A percentile compares a stretch with the other conserved stretches of the same genome.
phyloP scores from a whole-genome alignment of 2,888 invertebrate genomes.

The Halocaridina rubra region DNA sequence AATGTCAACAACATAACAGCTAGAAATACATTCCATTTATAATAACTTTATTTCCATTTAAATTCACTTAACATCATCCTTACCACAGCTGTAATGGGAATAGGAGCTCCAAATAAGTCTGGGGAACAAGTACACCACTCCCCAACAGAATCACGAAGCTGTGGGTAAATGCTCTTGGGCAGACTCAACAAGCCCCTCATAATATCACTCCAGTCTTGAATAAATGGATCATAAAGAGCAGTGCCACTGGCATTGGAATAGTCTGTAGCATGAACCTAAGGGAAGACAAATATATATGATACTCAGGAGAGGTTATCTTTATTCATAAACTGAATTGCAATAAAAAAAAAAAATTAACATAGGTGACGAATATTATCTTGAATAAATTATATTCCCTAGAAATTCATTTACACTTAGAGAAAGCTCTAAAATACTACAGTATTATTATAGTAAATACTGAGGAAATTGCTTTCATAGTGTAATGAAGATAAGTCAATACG shows the following conservation, averaged over 20 bases:
- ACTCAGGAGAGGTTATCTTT: too few species aligned
- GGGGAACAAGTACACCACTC: constrained; percentile 79
- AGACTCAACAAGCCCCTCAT: constrained; percentile 81
- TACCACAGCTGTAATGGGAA: constrained; percentile 84
- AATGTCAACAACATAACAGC: too few species aligned
- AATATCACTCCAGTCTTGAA: constrained; percentile 84
- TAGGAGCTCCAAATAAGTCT: constrained; percentile 79
- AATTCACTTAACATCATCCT: too few species aligned
- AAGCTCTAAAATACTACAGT: too few species aligned
- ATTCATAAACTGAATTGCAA: too few species aligned
- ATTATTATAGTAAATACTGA: too few species aligned
- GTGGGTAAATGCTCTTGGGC: constrained; percentile 77
- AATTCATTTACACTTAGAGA: too few species aligned
- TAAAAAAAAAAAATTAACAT: neutral
- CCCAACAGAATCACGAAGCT: constrained; percentile 81
- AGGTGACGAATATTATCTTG: neutral
- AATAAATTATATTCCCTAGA: too few species aligned
- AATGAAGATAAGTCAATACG: too few species aligned
- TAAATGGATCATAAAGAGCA: constrained; percentile 93
- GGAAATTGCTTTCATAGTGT: too few species aligned
- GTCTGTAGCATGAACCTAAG: constrained; percentile 81
- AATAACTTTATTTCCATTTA: too few species aligned
- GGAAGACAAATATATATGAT: neutral
- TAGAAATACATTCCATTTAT: too few species aligned
- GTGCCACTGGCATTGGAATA: constrained; percentile 92